Percentiles rank a stretch among this genome's conserved stretches.
phyloP scores from a whole-genome alignment of 2,113 vertebrate genomes.

The Prinia subflava region DNA sequence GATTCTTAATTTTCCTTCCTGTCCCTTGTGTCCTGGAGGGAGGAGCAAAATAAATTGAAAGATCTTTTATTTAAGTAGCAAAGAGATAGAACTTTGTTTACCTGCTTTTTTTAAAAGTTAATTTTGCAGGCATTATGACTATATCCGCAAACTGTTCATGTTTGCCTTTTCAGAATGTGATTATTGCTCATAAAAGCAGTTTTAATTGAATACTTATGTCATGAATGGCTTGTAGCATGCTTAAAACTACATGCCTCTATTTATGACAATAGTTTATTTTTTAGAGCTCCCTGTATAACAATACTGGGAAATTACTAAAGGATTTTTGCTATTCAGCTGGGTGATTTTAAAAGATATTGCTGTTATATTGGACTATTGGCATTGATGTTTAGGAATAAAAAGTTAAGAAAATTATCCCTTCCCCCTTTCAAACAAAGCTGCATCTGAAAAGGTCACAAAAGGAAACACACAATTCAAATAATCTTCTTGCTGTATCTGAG shows the following conservation, averaged over 20 bases:
- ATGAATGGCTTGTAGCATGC: conserved; percentile 56
- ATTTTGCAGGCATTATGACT: conserved; percentile 56
- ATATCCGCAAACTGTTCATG: conserved; percentile 25
- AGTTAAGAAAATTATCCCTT: conserved; percentile 64
- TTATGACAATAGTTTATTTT: conserved; percentile 68
- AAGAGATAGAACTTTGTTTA: conserved; percentile 26
- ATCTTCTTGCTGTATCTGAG: conserved; percentile 73
- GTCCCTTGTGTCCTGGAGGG: conserved; percentile 16
- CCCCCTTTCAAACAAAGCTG: conserved; percentile 52
- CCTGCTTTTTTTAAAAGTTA: conserved; percentile 38
- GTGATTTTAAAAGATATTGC: conserved; percentile 64
- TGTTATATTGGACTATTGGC: conserved; percentile 55
- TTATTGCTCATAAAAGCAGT: conserved; percentile 73
- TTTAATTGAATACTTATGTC: conserved; percentile 76
- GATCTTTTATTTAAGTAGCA: conserved; percentile 49
- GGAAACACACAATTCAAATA: conserved; percentile 73
- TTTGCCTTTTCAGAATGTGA: conserved; percentile 69
- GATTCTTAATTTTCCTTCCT: conserved; percentile 29
- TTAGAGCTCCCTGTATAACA: conserved; percentile 67
- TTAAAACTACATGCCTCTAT: conserved; percentile 54
- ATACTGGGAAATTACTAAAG: conserved; percentile 69
- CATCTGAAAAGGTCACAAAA: conserved; percentile 73
- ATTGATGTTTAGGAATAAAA: conserved; percentile 62
- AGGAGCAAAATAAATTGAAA: conserved; percentile 32
- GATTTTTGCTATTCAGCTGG: conserved; percentile 65